Base-by-base conservation (phyloP, 2,888 invertebrate species). In the Cepaea hortensis region DNA sequence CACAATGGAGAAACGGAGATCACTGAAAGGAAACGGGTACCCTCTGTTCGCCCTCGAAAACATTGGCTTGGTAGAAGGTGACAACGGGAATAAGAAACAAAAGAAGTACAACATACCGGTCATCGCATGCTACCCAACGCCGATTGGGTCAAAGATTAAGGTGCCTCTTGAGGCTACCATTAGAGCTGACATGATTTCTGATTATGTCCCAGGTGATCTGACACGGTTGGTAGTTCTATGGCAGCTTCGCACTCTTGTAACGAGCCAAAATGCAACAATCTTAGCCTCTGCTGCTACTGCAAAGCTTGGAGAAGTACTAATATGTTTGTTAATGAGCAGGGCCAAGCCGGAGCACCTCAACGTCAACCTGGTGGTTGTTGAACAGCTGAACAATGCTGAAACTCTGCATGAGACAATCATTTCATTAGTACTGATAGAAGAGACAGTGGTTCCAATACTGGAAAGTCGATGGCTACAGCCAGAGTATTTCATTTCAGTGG, bases 21-120 rank as follows among this genome's bases (percentile, higher is more conserved):
- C 73, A 9, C 50, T 75, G 18, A 73, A 70, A n/a, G 84, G 87
- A 46, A 70, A 73, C 72, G 88, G 88, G 0, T 85, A 84, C 35
- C 88, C 88, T 3, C 35, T 88, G 77, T 88, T 88, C 72, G 83
- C 88, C 15, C 70, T 88, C 65, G 88, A 88, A 73, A 85, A 80
- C 50, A 20, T 79, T 6, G 88, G 88, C 0, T 11, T 61, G 15
- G 84, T 61, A 18, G 50, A 84, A 7, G 76, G 62, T 35, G 18
- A 61, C 11, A 20, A 15, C 15, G 7, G 18, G 9, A n/a, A 46
- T 46, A 84, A 84, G 20, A 84, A 76, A 46, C 55, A 55, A 55
- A 75, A 35, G 35, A 76, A 72, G 62, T 65, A 76, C 46, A 84
- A 79, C 23, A 23, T 68, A n/a, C 77, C 77, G 3, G 23, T 65